phyloP scores from a whole-genome alignment of 2,797 vertebrate species.

The Bradypodion ventrale region DNA sequence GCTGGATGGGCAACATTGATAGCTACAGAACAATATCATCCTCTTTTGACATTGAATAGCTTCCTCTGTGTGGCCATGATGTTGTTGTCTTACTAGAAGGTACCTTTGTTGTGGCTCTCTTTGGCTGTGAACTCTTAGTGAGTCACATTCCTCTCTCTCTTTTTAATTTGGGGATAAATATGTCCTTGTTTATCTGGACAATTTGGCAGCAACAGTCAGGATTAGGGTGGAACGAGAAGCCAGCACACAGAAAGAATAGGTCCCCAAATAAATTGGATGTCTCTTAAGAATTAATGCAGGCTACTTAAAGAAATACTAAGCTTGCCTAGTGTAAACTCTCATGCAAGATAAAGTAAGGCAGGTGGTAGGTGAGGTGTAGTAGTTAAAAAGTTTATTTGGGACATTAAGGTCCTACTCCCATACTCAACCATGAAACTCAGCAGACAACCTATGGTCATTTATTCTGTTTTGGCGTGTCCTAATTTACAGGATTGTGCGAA shows the following conservation, averaged over 20 bases:
- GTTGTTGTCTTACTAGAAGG: neutral
- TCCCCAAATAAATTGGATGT: neutral
- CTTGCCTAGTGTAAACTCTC: neutral
- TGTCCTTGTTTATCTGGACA: conserved; percentile 48
- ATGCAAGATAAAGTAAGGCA: neutral
- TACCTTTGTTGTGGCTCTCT: conserved; percentile 26
- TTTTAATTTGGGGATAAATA: conserved; percentile 47
- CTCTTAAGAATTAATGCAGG: neutral
- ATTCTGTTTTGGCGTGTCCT: too few relatives aligned
- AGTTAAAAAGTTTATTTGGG: neutral
- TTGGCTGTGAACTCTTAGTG: conserved; percentile 26
- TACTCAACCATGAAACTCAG: too few relatives aligned
- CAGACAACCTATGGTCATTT: too few relatives aligned
- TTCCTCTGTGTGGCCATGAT: conserved; percentile 6
- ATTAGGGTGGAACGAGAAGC: conserved; percentile 36
- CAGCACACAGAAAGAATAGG: conserved; percentile 32
- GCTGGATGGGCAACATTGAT: conserved; percentile 51
- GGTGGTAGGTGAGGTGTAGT: neutral
- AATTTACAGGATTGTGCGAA: too few relatives aligned
- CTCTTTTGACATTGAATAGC: conserved; percentile 32
- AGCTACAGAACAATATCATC: conserved; percentile 39
- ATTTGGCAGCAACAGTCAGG: conserved; percentile 30
- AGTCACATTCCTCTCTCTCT: conserved; percentile 39
- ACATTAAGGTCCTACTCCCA: too few relatives aligned
- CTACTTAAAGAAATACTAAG: neutral